A percentile compares a stretch with the other conserved stretches of the same genome.
These are phyloP conservation scores for Callitettix versicolor DNA, from an alignment of 1,140 invertebrate species.

Conservation along the genomic window DNA sequence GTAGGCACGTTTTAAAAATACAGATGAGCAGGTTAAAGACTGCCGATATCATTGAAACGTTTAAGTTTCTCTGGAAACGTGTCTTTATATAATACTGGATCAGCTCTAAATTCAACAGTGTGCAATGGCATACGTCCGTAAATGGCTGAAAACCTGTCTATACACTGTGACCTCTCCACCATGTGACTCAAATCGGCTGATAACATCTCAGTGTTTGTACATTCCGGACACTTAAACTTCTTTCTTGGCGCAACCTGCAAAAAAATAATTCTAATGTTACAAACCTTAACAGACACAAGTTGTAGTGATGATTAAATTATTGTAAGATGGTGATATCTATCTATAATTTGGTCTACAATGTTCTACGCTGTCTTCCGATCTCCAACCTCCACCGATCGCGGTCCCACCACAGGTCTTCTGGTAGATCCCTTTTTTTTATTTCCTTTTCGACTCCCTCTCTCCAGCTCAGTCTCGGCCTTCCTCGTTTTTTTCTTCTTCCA, in stretches of 20 bases:
- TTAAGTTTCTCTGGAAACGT: conserved; percentile 78
- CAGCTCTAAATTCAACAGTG: conserved; percentile 84
- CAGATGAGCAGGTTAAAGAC: conserved; percentile 45
- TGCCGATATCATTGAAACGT: conserved; percentile 83
- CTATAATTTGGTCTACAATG: no score
- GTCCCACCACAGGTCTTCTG: no score
- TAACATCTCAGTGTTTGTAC: conserved; percentile 86
- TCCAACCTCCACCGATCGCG: no score
- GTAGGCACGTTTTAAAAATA: not conserved
- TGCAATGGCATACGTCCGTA: conserved; percentile 83
- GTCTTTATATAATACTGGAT: conserved; percentile 89
- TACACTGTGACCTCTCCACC: conserved; percentile 85
- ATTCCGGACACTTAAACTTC: conserved; percentile 95
- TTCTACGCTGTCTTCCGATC: no score
- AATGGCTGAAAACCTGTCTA: conserved; percentile 71
- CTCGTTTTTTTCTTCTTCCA: no score
- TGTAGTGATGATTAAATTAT: no score
- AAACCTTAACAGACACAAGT: no score
- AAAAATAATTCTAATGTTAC: no score
- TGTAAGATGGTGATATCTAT: no score
- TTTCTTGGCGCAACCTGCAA: conserved; percentile 86
- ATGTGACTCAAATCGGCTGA: conserved; percentile 88
- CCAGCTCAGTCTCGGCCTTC: no score
- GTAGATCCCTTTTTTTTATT: no score
- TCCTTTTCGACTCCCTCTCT: no score